Conservation (phyloP, 2,797 vertebrate genomes). For the Sebastes miniatus region DNA sequence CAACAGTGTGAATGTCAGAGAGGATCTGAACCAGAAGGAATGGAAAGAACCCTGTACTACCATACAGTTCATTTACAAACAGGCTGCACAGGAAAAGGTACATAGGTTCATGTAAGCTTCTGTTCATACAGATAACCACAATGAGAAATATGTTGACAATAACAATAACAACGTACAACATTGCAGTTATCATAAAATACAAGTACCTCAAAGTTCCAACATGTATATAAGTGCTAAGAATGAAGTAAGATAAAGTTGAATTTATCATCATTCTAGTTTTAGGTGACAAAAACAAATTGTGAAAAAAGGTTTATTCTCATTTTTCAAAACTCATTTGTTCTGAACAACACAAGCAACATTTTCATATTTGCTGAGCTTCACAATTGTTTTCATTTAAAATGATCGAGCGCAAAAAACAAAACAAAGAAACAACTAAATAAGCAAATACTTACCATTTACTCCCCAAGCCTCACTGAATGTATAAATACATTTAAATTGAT, state of each 20-base stretch:
- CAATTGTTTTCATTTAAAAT: not conserved
- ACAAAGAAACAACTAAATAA: not conserved
- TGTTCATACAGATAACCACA: slow-evolving; percentile 45
- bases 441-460: not conserved
- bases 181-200: not conserved
- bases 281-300: not conserved
- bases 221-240: slow-evolving; percentile 16
- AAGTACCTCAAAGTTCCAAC: slow-evolving; percentile 27
- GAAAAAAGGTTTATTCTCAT: not conserved
- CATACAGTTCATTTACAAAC: slow-evolving; percentile 63
- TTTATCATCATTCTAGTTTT: not conserved
- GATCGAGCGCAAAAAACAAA: not conserved
- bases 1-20: slow-evolving; percentile 40
- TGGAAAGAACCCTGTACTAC: slow-evolving; percentile 49
- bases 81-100: slow-evolving; percentile 46
- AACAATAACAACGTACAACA: slow-evolving; percentile 3
- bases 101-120: slow-evolving; percentile 67
- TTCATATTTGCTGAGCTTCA: not conserved
- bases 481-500: not conserved
- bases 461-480: not conserved
- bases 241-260: not conserved
- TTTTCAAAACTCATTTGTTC: not conserved
- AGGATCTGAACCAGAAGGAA: slow-evolving; percentile 51
- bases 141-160: slow-evolving; percentile 20
- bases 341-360: not conserved